These are phyloP conservation scores for Muntiacus muntjak DNA, from an alignment of 2,113 vertebrate species.

Conservation along the genomic window DNA sequence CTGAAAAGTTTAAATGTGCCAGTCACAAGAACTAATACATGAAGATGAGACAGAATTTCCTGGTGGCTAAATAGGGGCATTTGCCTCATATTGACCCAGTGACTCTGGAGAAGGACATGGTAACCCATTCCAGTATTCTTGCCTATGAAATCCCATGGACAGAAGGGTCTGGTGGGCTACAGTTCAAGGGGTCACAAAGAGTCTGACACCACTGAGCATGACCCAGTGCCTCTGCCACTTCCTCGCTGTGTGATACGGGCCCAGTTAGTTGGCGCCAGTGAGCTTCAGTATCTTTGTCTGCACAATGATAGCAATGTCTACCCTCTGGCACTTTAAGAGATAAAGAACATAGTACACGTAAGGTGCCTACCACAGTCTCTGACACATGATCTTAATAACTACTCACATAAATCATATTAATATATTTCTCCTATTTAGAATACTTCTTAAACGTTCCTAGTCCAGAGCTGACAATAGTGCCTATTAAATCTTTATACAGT, in stretches of 20 bases:
- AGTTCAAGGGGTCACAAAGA: neutral
- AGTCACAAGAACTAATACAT: neutral
- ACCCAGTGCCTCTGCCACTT: neutral
- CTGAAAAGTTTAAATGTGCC: neutral
- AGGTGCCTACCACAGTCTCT: neutral
- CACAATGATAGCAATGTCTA: neutral
- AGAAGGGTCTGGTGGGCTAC: neutral
- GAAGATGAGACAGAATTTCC: neutral
- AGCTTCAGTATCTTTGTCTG: neutral
- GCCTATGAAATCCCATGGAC: neutral
- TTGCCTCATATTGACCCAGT: neutral
- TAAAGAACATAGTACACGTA: fast-evolving
- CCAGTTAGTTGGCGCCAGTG: neutral
- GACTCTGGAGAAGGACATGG: neutral
- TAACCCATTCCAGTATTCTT: neutral
- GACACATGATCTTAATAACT: neutral
- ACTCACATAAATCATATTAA: neutral
- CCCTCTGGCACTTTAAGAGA: neutral
- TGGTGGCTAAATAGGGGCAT: neutral
- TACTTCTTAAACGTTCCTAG: neutral
- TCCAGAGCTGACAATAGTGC: neutral
- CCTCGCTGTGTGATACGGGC: neutral
- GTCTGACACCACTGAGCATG: neutral
- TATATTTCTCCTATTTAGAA: neutral
- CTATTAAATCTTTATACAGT: neutral